A percentile compares a stretch with the other conserved stretches of the same genome.
Conservation (phyloP, 2,113 vertebrate genomes). For the Calonectris borealis region DNA sequence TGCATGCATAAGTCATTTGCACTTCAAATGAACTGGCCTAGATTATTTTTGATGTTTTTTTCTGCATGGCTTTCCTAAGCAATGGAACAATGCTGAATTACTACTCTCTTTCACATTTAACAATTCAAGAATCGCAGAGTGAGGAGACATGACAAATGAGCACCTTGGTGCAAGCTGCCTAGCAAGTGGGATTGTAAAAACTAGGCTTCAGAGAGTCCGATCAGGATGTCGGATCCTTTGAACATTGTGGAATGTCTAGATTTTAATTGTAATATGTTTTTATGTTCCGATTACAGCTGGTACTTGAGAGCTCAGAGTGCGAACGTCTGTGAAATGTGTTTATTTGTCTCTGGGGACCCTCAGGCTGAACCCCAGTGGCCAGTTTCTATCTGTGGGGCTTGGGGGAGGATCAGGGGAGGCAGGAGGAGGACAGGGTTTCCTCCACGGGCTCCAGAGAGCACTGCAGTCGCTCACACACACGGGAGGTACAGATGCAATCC, state of each 20-base stretch:
- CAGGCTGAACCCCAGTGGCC: background rate
- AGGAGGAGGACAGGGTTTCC: background rate
- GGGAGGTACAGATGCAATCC: background rate
- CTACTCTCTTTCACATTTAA: background rate
- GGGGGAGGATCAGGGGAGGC: background rate
- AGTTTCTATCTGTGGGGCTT: background rate
- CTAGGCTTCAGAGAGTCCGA: background rate
- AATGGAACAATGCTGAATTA: conserved; percentile 22
- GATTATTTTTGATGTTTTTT: conserved; percentile 1
- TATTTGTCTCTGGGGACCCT: background rate
- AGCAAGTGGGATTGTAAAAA: conserved; percentile 40
- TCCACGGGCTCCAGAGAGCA: background rate
- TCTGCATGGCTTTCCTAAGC: conserved; percentile 13
- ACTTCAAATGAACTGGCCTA: conserved; percentile 52
- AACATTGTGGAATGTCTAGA: conserved; percentile 15
- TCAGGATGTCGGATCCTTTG: conserved; percentile 7
- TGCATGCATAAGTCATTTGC: conserved; percentile 47
- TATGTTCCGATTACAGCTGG: background rate
- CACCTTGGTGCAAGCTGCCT: conserved; percentile 17
- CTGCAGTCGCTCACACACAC: fast-evolving
- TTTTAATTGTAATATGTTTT: conserved; percentile 40
- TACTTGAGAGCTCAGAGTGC: background rate
- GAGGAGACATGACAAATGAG: conserved; percentile 34
- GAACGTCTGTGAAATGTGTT: background rate
- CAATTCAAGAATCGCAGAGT: conserved; percentile 12